Conservation (phyloP, 2,797 vertebrate genomes). For the Limosa lapponica region DNA sequence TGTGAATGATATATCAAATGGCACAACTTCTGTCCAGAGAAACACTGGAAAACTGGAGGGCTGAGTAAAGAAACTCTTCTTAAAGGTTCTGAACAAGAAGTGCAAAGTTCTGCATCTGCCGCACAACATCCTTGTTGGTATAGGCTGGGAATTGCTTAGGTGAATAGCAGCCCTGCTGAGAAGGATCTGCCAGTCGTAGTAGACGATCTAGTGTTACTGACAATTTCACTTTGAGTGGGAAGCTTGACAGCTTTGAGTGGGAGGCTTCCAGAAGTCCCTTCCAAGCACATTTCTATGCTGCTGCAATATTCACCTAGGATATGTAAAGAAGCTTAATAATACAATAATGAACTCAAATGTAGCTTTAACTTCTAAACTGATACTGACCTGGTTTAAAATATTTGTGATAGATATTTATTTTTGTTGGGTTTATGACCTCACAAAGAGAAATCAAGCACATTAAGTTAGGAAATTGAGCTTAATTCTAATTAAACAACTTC, state of each 20-base stretch:
- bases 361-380: neutral
- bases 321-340: neutral
- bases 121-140: neutral
- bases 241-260: neutral
- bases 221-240: neutral
- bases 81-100: neutral
- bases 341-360: neutral
- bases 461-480: neutral
- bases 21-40: neutral
- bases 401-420: neutral
- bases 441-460: neutral
- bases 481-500: neutral
- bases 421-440: neutral
- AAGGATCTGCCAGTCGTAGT: neutral
- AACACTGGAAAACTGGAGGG: neutral
- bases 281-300: neutral
- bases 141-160: neutral
- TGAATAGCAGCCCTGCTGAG: neutral
- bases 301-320: neutral
- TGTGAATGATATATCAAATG: neutral
- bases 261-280: neutral
- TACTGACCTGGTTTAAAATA: neutral
- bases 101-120: neutral
- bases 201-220: neutral
- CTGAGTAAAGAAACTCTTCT: neutral